Evolutionary conservation across 1,140 invertebrate genomes (phyloP), one percentile per base, ranked within the genome.

Genomic region (Drosophila willistoni): DNA sequence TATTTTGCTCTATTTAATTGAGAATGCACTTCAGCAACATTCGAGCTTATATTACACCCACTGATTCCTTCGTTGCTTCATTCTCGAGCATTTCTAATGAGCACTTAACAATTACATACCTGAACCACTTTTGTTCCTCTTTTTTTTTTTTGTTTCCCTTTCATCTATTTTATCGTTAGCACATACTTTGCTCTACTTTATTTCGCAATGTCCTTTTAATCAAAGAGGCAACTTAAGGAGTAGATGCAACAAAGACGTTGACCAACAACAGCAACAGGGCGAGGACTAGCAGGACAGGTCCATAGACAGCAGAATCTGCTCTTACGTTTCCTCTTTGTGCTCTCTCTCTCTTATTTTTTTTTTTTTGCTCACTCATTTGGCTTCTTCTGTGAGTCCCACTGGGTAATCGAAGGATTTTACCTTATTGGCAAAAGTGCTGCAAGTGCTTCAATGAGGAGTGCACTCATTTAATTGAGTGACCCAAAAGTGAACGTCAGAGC

Each of bases 41-140:
- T 67, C 56, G 44, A 25, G 34, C 10, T 47, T n/a, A 22, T 62
- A 41, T 14, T 13, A 34, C 57, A 17, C 41, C 17, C 36, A 33
- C 42, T 55, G 39, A 33, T 25, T 47, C 55, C 25, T 14, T 29
- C 5, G 29, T 29, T 29, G 29, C 29, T 29, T 29, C 6, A 29
- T 29, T 29, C 73, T 73, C 62, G 63, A 82, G 77, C 71, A 87
- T 89, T 87, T 87, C 72, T 87, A 87, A 87, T 87, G 83, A 87
- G 83, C 80, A 87, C 83, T 87, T 87, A 87, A 87, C 83, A 87
- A 87, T 87, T 87, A 87, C 79, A 81, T 89, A 86, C 67, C 77
- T 79, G 64, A 39, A 63, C 54, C 17, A 68, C 57, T 55, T 66
- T 62, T 51, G 17, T 54, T 61, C 34, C 14, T 22, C 42, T 7